These are phyloP conservation scores for Apodemus sylvaticus DNA, from an alignment of 2,113 vertebrate genomes.

Conservation along the genomic window DNA sequence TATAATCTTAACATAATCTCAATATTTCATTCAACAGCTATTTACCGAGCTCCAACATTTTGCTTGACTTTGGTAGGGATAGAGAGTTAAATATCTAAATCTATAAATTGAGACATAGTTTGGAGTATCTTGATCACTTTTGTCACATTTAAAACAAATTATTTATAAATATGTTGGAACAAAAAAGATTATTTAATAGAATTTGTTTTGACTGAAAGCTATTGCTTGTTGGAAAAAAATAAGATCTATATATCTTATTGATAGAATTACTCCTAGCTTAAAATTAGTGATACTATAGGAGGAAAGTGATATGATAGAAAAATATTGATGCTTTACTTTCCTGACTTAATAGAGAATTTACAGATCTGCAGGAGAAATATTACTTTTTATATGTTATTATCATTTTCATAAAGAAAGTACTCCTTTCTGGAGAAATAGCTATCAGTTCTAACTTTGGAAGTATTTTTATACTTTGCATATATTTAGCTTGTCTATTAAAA, in stretches of 20 bases:
- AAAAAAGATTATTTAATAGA: conserved; percentile 15
- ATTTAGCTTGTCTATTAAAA: conserved; percentile 15
- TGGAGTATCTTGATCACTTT: background rate
- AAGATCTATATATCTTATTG: background rate
- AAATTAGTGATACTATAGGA: conserved; percentile 32
- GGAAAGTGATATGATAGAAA: background rate
- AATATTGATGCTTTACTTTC: conserved; percentile 8
- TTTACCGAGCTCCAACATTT: background rate
- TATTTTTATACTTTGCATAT: conserved; percentile 2
- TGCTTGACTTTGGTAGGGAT: background rate
- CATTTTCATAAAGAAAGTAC: conserved; percentile 14
- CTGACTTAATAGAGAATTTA: background rate
- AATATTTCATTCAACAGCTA: background rate
- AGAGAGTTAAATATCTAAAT: background rate
- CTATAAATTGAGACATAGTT: background rate
- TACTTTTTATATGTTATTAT: background rate
- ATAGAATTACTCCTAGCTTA: background rate
- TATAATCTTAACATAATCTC: background rate
- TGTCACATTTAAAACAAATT: conserved; percentile 23
- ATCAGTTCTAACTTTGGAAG: background rate
- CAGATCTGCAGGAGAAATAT: background rate
- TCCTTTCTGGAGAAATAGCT: conserved; percentile 28
- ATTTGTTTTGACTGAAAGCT: background rate
- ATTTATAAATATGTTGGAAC: background rate
- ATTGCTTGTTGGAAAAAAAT: background rate